Evolutionary conservation across 2,113 vertebrate species (phyloP), one percentile per base, ranked within the genome.

Genomic region (Neogobius melanostomus): DNA sequence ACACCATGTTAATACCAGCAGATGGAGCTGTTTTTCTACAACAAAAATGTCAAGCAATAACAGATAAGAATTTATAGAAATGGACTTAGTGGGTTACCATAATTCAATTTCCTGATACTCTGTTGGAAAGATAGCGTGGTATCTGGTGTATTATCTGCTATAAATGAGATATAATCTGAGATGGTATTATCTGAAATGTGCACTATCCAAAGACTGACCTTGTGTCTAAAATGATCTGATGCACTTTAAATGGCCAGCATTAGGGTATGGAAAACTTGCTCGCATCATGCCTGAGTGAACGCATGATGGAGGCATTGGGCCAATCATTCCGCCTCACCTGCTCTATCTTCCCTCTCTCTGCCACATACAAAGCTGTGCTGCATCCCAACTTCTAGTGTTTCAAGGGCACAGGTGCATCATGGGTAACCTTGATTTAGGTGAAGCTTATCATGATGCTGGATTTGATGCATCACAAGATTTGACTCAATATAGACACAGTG

Each of bases 11-110:
- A 0, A 21, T 0, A 72, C 82, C 90, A 85, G 82, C 71, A 91
- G 88, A 85, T 84, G 0, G 77, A 54, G 77, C 74, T 84, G 49
- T 85, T 88, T 64, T 77, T 71, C 74, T 81, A 81, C 77, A 75
- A 28, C 77, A 64, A 73, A 66, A 36, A 50, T 8, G 2, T 61
- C 8, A 36, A 49, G 47, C 28, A 11, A 28, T 69, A 43, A 28
- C 56, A 16, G 70, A 57, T 57, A 45, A 45, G 15, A 57, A 54
- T 71, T 43, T 15, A 42, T 36, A 61, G 42, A 46, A 48, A 49
- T 43, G 71, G 54, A 47, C 51, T 69, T 42, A 54, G 6, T 28
- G 62, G 14, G 45, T 50, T 64, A n/a, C 36, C 14, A 60, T 9
- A 44, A 46, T 46, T 63, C 6, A 21, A 45, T n/a, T 63, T 63